These are phyloP conservation scores for Falco novaeseelandiae DNA, from an alignment of 2,797 vertebrate species.

Conservation along the genomic window DNA sequence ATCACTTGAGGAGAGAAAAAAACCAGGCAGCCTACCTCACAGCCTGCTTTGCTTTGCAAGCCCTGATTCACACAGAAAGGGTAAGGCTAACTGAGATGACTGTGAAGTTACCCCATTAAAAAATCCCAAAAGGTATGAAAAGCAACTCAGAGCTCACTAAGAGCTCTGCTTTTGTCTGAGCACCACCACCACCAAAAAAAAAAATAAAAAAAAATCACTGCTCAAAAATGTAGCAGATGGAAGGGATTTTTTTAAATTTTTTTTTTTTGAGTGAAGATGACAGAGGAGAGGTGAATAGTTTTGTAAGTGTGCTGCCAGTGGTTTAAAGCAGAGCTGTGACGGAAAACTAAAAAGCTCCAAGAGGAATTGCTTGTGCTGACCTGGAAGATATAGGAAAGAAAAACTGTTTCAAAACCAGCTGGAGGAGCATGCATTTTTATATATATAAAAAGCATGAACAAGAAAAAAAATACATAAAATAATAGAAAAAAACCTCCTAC, in stretches of 20 bases:
- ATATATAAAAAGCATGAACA: background rate
- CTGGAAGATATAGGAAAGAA: background rate
- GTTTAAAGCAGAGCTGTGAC: background rate
- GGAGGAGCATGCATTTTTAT: background rate
- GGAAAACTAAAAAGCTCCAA: background rate
- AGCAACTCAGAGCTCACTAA: background rate
- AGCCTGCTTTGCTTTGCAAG: background rate
- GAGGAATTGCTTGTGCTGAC: slow-evolving; percentile 10
- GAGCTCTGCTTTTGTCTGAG: background rate
- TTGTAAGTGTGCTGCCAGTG: background rate
- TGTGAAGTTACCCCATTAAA: background rate
- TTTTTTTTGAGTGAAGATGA: background rate
- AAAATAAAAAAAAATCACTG: background rate
- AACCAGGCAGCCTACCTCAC: background rate
- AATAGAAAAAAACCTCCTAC: background rate
- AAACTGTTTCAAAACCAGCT: background rate
- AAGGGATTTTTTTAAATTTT: background rate
- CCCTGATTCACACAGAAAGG: background rate
- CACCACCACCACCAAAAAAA: background rate
- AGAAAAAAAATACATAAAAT: background rate
- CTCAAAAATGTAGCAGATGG: background rate
- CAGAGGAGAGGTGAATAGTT: background rate
- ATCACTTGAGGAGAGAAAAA: background rate
- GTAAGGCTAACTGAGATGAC: background rate
- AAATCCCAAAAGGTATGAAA: background rate